Evolutionary conservation across 2,888 invertebrate genomes (phyloP).

Genomic region (Nomada lathburiana): DNA sequence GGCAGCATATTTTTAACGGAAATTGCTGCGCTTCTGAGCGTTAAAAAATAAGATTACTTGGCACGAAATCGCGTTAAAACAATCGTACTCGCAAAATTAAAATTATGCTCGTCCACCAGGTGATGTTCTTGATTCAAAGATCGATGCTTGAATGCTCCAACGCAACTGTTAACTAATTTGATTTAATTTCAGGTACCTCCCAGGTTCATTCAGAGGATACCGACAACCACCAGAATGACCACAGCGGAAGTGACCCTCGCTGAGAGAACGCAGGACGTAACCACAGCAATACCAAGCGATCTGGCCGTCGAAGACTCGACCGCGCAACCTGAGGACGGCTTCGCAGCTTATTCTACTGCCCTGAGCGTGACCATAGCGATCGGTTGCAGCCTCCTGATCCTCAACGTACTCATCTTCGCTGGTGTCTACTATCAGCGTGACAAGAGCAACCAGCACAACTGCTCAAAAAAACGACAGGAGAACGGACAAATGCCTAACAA

Average conservation of each 20-base stretch:
- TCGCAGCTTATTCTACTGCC: constrained; percentile 95
- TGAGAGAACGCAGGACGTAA: constrained; percentile 73
- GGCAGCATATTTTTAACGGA: not conserved
- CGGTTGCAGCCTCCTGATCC: constrained; percentile 95
- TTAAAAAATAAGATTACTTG: no score
- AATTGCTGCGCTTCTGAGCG: not conserved
- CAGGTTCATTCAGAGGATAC: constrained; percentile 81
- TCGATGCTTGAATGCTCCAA: not conserved
- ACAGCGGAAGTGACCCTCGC: constrained; percentile 78
- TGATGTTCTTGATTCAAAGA: no score
- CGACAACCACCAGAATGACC: constrained; percentile 79
- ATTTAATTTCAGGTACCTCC: constrained; percentile 78
- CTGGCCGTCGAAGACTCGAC: constrained; percentile 80
- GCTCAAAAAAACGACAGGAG: constrained; percentile 89
- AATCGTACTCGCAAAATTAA: no score
- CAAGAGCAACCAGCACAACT: constrained; percentile 87
- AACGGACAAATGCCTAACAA: constrained; percentile 96
- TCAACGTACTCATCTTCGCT: constrained; percentile 97
- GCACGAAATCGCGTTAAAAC: no score
- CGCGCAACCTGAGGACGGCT: constrained; percentile 90
- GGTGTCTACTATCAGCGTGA: constrained; percentile 97
- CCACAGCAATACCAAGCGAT: constrained; percentile 79
- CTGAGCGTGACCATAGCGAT: constrained; percentile 97
- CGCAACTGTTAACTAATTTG: no score
- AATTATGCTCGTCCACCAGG: no score